Evolutionary conservation across 2,113 vertebrate genomes (phyloP).

Genomic region (Pyrgilauda ruficollis): DNA sequence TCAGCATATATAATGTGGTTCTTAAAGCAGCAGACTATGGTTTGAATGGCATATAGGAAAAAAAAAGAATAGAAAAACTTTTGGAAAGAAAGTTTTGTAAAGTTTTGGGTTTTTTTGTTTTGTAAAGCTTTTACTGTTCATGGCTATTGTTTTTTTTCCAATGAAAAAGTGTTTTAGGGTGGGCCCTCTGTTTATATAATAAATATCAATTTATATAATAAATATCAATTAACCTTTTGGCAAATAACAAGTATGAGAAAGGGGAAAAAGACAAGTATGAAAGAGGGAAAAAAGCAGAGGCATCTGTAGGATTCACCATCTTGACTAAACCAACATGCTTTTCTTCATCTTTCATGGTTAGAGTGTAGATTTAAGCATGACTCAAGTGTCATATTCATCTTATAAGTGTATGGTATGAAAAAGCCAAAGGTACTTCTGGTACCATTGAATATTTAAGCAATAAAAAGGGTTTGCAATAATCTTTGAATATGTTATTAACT

Average conservation of each 20-base stretch:
- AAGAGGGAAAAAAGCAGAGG: not conserved
- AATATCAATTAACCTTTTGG: not conserved
- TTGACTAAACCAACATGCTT: not conserved
- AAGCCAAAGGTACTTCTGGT: not conserved
- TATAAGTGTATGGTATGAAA: not conserved
- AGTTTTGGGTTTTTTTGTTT: not conserved
- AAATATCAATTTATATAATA: not conserved
- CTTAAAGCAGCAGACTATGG: not conserved
- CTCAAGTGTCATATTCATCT: not conserved
- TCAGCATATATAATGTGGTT: not conserved
- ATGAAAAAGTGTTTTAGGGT: not conserved
- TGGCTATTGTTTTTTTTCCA: not conserved
- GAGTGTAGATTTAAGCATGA: not conserved
- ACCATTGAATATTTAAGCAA: not conserved
- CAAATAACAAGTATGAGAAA: not conserved
- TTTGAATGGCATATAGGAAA: not conserved
- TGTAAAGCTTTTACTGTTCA: not conserved
- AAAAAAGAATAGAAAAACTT: not conserved
- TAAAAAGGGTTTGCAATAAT: not conserved
- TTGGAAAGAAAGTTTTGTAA: not conserved
- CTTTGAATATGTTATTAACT: not conserved
- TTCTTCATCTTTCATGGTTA: not conserved
- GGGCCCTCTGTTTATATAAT: not conserved
- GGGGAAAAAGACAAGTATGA: not conserved
- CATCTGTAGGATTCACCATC: not conserved